Conservation (phyloP, 2,113 vertebrate genomes). For the Hepsetus odoe region DNA sequence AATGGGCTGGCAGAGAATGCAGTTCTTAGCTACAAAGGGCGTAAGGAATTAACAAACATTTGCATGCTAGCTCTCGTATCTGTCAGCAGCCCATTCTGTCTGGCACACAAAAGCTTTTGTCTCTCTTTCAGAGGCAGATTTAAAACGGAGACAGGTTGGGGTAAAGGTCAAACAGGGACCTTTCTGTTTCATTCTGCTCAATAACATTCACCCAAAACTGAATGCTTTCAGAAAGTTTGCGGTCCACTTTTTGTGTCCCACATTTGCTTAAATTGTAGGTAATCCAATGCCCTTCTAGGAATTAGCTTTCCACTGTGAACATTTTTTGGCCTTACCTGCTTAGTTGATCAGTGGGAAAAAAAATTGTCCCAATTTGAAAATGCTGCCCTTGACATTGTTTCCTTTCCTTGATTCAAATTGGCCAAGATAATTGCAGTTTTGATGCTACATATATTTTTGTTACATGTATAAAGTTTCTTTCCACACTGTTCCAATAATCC, state of each 20-base stretch:
- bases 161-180: background rate
- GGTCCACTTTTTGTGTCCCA: background rate
- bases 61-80: conserved; percentile 14
- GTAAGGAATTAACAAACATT: conserved; percentile 18
- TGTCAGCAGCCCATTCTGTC: background rate
- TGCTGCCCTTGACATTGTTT: too few relatives aligned
- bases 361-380: too few relatives aligned
- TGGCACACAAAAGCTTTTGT: conserved; percentile 37
- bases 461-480: background rate
- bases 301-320: background rate
- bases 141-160: background rate
- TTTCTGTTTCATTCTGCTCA: background rate
- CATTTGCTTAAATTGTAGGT: background rate
- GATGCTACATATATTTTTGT: too few relatives aligned
- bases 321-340: too few relatives aligned
- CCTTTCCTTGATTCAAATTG: too few relatives aligned
- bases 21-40: background rate
- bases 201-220: conserved; percentile 17
- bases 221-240: background rate
- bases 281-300: background rate
- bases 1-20: too few relatives aligned
- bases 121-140: conserved; percentile 16
- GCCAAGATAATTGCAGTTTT: too few relatives aligned
- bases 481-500: background rate
- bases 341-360: background rate